Base-by-base conservation (phyloP, 2,113 vertebrate genomes). In the Perca schrenkii region DNA sequence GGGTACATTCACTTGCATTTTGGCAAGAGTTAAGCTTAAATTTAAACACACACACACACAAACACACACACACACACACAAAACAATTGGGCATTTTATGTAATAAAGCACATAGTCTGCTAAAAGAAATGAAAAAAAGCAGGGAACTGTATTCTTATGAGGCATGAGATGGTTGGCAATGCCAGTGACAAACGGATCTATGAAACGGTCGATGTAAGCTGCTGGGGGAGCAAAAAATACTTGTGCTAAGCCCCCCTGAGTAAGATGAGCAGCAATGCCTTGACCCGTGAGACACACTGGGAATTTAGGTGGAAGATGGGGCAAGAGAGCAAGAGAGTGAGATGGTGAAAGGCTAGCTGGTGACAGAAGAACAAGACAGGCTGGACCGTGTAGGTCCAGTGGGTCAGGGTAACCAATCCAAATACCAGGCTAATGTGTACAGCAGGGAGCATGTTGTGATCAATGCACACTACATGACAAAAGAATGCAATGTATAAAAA, bases 211-310 rank as follows among this genome's bases (percentile, higher is more conserved):
- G 79, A 57, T 36, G 71, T 82, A 81, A 91, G 81, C 86, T 85
- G 87, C 82, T 47, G 69, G 21, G 82, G 78, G 71, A 81, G 82
- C 67, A 83, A 77, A 88, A 85, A 89, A 80, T 73, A 77, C 85
- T 77, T 40, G 73, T 57, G 73, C 86, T 86, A 84, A 87, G 67
- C 71, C 81, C 81, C 52, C 74, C 74, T 22, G 89, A 82, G 84
- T 81, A 84, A 86, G 88, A 93, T 64, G 81, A 86, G 88, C 28
- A 17, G 68, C 76, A 47, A 68, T 74, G 88, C 76, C 71, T 74
- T 93, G 89, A 93, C 89, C 91, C 72, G 28, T 90, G 81, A 88
- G 88, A 88, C 82, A 69, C 80, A 54, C 52, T 28, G 86, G 88
- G 84, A 92, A 87, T 80, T 88, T 84, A 88, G 88, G 80, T 84